Evolutionary conservation across 2,113 vertebrate species (phyloP), one percentile per base, ranked within the genome.

Genomic region (Quiscalus mexicanus): DNA sequence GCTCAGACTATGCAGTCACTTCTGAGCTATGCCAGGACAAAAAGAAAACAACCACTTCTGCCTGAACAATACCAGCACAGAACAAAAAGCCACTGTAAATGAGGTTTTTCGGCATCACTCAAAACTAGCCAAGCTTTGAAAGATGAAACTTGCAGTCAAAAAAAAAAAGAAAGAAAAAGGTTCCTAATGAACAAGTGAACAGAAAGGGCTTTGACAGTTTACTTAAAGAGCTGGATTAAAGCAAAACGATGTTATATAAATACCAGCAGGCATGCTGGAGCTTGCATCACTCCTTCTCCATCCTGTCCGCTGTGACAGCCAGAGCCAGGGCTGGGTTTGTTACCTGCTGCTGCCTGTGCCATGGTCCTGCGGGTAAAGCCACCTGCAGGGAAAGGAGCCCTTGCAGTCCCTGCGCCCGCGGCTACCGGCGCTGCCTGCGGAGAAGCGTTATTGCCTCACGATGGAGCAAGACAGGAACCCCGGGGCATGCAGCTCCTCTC

Each of bases 11-110:
- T 93, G 94, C 79, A 97, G 90, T 96, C 95, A 97, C 83, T 84
- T 76, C 94, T 89, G 94, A 94, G 64, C 88, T 95, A 96, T 84
- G 93, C 84, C 83, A 93, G 75, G 50, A 77, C 0, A 10, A 76
- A 92, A 96, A 88, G 84, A 91, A 93, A 97, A 94, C 93, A 95
- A 69, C 88, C 37, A 41, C 86, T 97, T 96, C n/a, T 92, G 76
- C 84, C 53, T 56, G 56, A 83, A 91, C 89, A 92, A 90, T 92
- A 84, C 62, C 58, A 28, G 62, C 45, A 50, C 3, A 10, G 70
- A 96, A 95, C 89, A 96, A 95, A 95, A 89, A 93, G 67, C 79
- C 58, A 56, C 75, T 89, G 82, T 84, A 89, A 93, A 81, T 30
- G 81, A 39, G 33, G 4, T 45, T 89, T 94, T 87, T 87, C 16